Percentiles rank a stretch among this genome's conserved stretches.
Conservation (phyloP, 2,113 vertebrate genomes). For the Platichthys stellatus region DNA sequence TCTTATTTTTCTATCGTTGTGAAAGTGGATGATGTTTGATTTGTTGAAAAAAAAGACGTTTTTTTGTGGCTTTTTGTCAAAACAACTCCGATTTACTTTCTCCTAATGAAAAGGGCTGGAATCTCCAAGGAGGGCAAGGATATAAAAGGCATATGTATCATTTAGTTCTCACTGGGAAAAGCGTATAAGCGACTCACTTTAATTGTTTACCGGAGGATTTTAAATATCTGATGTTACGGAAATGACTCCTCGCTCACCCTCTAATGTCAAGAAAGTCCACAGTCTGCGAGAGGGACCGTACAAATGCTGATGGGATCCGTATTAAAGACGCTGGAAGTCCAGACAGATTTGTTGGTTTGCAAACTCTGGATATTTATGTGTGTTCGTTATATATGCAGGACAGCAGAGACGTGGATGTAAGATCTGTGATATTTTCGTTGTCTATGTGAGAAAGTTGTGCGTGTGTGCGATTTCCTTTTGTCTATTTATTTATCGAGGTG, state of each 20-base stretch:
- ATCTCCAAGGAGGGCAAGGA: conserved; percentile 68
- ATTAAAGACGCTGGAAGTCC: conserved; percentile 24
- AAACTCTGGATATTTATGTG: conserved; percentile 31
- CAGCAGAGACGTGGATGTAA: conserved; percentile 22
- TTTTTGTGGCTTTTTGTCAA: conserved; percentile 70
- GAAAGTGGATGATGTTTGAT: conserved; percentile 71
- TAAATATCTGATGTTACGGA: conserved; percentile 28
- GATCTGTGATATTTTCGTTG: conserved; percentile 39
- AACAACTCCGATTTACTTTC: conserved; percentile 58
- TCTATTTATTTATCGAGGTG: conserved; percentile 75
- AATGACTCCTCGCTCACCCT: conserved; percentile 29
- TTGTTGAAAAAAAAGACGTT: conserved; percentile 47
- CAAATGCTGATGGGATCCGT: conserved; percentile 31
- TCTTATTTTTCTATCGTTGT: conserved; percentile 78
- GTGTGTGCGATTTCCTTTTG: conserved; percentile 5
- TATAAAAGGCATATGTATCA: conserved; percentile 69
- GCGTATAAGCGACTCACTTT: conserved; percentile 20
- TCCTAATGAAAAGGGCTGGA: conserved; percentile 82
- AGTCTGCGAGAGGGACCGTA: conserved; percentile 25
- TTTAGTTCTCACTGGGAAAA: conserved; percentile 42
- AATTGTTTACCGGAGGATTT: conserved; percentile 23
- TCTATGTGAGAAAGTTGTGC: conserved; percentile 39
- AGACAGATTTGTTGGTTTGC: conserved; percentile 23
- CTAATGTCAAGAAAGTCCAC: conserved; percentile 35
- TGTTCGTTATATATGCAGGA: conserved; percentile 49